Conservation (phyloP, 1,140 invertebrate genomes). For the Atopsyche davidsoni region DNA sequence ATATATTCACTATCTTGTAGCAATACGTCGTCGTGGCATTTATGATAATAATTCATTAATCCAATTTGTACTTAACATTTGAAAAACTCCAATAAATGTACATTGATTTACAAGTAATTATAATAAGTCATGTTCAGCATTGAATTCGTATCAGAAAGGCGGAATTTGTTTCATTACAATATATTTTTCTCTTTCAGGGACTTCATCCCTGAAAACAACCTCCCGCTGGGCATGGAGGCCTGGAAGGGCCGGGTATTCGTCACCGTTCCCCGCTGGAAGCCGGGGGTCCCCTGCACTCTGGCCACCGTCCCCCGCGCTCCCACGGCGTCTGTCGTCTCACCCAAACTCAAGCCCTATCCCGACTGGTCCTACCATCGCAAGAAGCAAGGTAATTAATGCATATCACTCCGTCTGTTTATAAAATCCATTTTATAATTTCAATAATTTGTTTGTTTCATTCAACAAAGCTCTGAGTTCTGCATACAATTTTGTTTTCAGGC, state of each 20-base stretch:
- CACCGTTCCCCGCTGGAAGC: slow-evolving; percentile 74
- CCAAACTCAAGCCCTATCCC: slow-evolving; percentile 64
- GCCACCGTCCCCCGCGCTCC: slow-evolving; percentile 52
- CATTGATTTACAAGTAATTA: too few species aligned
- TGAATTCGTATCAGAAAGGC: too few species aligned
- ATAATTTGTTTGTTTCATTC: background rate
- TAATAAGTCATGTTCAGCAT: too few species aligned
- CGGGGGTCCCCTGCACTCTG: slow-evolving; percentile 65
- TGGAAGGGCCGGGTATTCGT: slow-evolving; percentile 61
- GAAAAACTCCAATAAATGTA: too few species aligned
- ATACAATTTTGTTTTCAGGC: slow-evolving; percentile 29
- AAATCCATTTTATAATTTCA: background rate
- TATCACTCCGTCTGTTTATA: slow-evolving; percentile 1
- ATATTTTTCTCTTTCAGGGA: slow-evolving; percentile 45
- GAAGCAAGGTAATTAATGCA: slow-evolving; percentile 43
- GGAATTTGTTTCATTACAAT: too few species aligned
- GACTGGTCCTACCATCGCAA: slow-evolving; percentile 63
- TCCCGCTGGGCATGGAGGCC: slow-evolving; percentile 67
- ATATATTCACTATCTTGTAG: too few species aligned
- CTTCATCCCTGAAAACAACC: slow-evolving; percentile 63
- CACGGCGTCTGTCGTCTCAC: slow-evolving; percentile 50
- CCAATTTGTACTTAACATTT: too few species aligned
- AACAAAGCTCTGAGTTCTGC: background rate
- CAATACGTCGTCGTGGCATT: too few species aligned
- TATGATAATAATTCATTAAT: too few species aligned